These are phyloP conservation scores for Grammatotria lemairii DNA, from an alignment of 2,113 vertebrate genomes.

Conservation along the genomic window DNA sequence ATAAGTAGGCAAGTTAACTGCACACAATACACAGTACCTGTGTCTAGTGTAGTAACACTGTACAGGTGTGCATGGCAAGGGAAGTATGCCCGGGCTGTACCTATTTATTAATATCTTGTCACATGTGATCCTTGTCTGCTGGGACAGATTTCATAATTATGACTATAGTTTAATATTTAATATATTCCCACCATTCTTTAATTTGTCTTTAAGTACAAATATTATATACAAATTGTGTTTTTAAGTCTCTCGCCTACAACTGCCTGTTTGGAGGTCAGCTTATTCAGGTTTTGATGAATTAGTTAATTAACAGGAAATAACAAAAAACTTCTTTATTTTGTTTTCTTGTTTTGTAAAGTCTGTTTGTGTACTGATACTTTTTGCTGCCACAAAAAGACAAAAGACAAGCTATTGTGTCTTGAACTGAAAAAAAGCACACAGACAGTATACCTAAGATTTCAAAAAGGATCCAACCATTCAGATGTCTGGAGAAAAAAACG, in stretches of 20 bases:
- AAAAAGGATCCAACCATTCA: constrained; percentile 7
- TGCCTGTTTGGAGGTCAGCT: background rate
- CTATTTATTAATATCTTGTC: background rate
- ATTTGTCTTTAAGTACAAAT: background rate
- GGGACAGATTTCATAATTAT: background rate
- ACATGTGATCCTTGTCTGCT: background rate
- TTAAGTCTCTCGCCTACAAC: background rate
- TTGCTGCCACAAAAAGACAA: background rate
- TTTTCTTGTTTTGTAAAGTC: background rate
- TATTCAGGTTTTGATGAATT: background rate
- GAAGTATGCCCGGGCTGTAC: background rate
- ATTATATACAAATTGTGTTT: background rate
- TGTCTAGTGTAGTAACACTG: background rate
- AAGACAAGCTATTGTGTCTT: background rate
- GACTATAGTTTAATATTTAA: background rate
- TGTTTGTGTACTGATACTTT: background rate
- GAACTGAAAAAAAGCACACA: background rate
- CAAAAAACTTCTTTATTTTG: background rate
- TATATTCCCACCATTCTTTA: background rate
- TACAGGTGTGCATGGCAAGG: background rate
- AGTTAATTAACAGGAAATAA: background rate
- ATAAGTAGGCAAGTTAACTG: background rate
- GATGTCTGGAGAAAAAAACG: constrained; percentile 2
- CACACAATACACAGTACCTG: background rate
- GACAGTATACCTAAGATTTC: background rate